phyloP scores from a whole-genome alignment of 30 jellyfish, hydroid and myxozoan genomes.

The Turritopsis rubra region DNA sequence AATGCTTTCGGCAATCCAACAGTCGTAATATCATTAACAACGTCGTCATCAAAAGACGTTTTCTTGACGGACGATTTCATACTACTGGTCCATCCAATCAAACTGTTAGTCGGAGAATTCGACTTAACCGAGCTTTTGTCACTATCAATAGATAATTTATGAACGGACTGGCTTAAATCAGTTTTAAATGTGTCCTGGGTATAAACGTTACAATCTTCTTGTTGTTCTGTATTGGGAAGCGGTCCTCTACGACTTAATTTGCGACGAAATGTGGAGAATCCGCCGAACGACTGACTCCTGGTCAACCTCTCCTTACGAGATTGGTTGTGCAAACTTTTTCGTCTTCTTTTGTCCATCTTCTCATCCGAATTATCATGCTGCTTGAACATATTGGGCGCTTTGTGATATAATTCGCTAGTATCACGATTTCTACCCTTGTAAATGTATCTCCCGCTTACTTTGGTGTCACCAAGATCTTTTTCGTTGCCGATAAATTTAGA shows the following conservation, averaged over 20 bases:
- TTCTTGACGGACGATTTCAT: neutral
- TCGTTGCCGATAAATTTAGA: conserved; percentile 34
- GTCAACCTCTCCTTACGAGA: neutral
- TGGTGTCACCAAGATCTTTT: conserved; percentile 23
- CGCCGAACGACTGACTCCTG: neutral
- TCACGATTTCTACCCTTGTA: conserved; percentile 22
- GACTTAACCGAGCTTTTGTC: conserved; percentile 11
- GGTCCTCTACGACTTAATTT: neutral
- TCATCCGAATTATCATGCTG: conserved; percentile 40
- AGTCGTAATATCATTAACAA: neutral
- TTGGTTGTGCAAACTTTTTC: conserved; percentile 11
- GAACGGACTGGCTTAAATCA: neutral
- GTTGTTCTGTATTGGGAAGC: neutral
- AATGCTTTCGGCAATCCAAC: neutral
- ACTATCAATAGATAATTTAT: neutral
- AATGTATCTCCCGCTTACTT: conserved; percentile 33
- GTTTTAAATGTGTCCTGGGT: neutral
- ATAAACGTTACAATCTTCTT: neutral
- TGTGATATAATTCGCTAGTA: conserved; percentile 13
- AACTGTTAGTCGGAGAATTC: neutral
- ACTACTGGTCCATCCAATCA: neutral
- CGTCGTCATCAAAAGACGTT: neutral
- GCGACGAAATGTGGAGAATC: conserved; percentile 15
- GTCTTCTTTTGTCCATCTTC: conserved; percentile 39
- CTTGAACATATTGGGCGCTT: conserved; percentile 28